Evolutionary conservation across 2,888 invertebrate species (phyloP), one percentile per base, ranked within the genome.

Genomic region (Venustoraphidia nigricollis): DNA sequence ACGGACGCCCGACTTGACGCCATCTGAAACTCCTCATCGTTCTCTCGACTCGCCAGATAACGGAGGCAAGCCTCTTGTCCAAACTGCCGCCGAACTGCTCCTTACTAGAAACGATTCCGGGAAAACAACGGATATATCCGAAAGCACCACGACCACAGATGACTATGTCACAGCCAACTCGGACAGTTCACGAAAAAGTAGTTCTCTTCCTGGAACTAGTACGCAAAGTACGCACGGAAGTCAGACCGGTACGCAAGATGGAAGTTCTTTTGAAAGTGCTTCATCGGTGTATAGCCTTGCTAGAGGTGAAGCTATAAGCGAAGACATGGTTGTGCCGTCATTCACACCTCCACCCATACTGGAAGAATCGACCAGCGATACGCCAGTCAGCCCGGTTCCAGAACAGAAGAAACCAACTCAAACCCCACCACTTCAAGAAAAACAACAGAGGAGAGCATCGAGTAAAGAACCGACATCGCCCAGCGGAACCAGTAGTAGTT

Each of bases 131-230:
- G 89, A 90, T 61, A 72, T 87, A 46, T 88, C 88, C n/a, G 90
- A 90, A 69, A 88, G 88, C 59, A 90, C 90, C 51, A 83, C 77
- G 3, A 76, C 83, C 39, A 83, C 83, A 43, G 89, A 90, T 65
- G 90, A 90, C 66, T 90, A 90, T 65, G 82, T 87, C 54, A 90
- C 90, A 57, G 90, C 90, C 62, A 90, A 81, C 65, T 77, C 82
- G 47, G 82, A 83, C 60, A 83, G 78, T 59, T 83, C 82, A 13
- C 76, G 80, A 60, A 75, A 73, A 64, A 77, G 77, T 59, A 63
- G 63, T 34, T 72, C 70, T 27, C 34, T 47, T n/a, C 47, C 36
- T 6, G 47, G 47, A 43, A 43, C 43, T 4, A 43, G 47, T 9
- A 43, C 43, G 9, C 42, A 37, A n/a, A 47, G 47, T 37, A 42